Evolutionary conservation across 2,888 invertebrate species (phyloP).

Genomic region (Eucera pruinosa): DNA sequence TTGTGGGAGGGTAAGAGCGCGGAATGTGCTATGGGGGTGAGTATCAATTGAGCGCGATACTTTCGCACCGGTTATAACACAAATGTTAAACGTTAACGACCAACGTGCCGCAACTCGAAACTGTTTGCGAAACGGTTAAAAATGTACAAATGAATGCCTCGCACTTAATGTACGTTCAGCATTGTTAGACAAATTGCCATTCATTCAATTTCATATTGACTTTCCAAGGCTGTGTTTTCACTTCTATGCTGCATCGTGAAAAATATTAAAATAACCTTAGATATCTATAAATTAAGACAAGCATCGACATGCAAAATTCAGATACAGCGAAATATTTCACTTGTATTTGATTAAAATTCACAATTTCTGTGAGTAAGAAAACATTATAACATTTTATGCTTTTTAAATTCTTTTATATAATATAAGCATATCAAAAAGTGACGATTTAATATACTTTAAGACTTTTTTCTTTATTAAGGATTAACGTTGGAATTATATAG

Average conservation of each 20-base stretch:
- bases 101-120: neutral
- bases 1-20: constrained; percentile 12
- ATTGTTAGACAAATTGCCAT: neutral
- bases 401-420: too few species aligned
- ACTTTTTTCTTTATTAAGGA: too few species aligned
- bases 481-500: too few species aligned
- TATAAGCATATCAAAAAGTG: too few species aligned
- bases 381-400: too few species aligned
- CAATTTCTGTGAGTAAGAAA: too few species aligned
- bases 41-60: constrained; percentile 22
- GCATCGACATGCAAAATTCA: too few species aligned
- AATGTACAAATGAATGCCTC: constrained; percentile 1
- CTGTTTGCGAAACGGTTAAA: neutral
- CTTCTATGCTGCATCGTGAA: neutral
- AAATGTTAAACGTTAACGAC: constrained; percentile 21
- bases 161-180: neutral
- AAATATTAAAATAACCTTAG: too few species aligned
- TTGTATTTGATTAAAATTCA: too few species aligned
- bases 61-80: constrained; percentile 4
- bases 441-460: too few species aligned
- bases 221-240: neutral
- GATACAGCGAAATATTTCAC: too few species aligned
- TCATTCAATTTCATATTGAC: neutral
- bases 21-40: constrained; percentile 16
- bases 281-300: too few species aligned